Percentiles rank a stretch among this genome's conserved stretches.
Evolutionary conservation across 2,888 invertebrate genomes (phyloP).

Genomic region (Laspeyria flexula): DNA sequence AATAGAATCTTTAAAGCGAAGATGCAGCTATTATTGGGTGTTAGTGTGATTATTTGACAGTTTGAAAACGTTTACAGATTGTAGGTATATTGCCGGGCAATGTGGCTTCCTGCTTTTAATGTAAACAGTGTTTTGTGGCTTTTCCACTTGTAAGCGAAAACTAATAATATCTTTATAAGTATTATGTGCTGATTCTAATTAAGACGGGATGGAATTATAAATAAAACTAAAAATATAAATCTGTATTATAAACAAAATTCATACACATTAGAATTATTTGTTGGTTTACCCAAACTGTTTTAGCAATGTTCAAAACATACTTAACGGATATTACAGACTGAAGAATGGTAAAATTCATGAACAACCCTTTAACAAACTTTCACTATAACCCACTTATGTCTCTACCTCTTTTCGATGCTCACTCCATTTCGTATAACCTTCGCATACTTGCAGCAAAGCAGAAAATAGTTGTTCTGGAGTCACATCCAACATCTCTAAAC

Average conservation of each 20-base stretch:
- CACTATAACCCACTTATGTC: not conserved
- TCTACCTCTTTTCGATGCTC: conserved; percentile 32
- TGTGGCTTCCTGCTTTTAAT: conserved; percentile 82
- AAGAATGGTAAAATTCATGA: too few relatives aligned
- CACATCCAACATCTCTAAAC: conserved; percentile 56
- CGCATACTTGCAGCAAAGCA: conserved; percentile 82
- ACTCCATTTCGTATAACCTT: conserved; percentile 85
- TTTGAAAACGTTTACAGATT: conserved; percentile 85
- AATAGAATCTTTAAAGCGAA: conserved; percentile 78
- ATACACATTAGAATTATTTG: not conserved
- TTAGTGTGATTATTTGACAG: conserved; percentile 84
- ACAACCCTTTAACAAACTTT: too few relatives aligned
- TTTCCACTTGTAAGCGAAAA: conserved; percentile 60
- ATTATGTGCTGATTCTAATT: conserved; percentile 63
- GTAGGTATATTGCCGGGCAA: conserved; percentile 76
- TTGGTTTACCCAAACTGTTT: too few relatives aligned
- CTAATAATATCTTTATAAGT: conserved; percentile 63
- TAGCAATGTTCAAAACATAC: too few relatives aligned
- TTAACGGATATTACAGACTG: too few relatives aligned
- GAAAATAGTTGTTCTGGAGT: conserved; percentile 81
- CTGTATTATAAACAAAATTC: conserved; percentile 3
- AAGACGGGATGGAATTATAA: conserved; percentile 46
- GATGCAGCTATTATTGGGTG: conserved; percentile 83
- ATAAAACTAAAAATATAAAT: conserved; percentile 33
- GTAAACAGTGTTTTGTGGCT: conserved; percentile 77